Evolutionary conservation across 2,113 vertebrate genomes (phyloP).

Genomic region (Cygnus atratus): DNA sequence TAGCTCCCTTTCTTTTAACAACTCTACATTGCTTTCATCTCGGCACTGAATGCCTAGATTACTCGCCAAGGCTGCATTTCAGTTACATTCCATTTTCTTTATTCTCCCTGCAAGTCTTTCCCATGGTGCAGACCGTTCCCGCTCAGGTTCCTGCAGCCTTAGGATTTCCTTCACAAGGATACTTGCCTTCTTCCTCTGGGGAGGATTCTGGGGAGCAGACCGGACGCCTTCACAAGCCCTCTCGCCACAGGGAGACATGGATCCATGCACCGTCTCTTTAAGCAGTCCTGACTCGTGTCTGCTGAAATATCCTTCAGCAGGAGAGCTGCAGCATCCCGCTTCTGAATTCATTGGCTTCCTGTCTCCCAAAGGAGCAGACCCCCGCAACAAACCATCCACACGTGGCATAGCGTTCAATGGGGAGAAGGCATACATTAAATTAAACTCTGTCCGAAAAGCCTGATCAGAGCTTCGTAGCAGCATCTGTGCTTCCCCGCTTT

Average conservation of each 20-base stretch:
- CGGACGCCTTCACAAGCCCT: conserved; percentile 86
- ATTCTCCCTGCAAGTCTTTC: not conserved
- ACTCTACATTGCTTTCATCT: not conserved
- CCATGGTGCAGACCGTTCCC: not conserved
- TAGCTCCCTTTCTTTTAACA: not conserved
- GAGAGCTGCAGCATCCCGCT: conserved; percentile 85
- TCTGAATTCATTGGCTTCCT: conserved; percentile 86
- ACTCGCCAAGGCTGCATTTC: not conserved
- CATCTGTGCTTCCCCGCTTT: conserved; percentile 78
- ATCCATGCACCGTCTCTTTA: conserved; percentile 82
- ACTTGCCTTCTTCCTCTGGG: conserved; percentile 97
- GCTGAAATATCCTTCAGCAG: conserved; percentile 89
- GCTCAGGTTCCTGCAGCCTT: not conserved
- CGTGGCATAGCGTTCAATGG: conserved; percentile 94
- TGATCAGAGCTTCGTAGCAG: conserved; percentile 87
- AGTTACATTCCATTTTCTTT: not conserved
- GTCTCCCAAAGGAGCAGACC: conserved; percentile 78
- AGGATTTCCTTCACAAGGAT: not conserved
- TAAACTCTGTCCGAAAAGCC: conserved; percentile 98
- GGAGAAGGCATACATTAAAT: conserved; percentile 98
- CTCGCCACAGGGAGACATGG: conserved; percentile 87
- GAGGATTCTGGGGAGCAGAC: conserved; percentile 90
- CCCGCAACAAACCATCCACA: conserved; percentile 79
- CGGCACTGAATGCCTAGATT: not conserved
- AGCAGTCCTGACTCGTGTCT: conserved; percentile 83